A percentile compares a stretch with the other conserved stretches of the same genome.
Conservation (phyloP, 1,140 invertebrate genomes). For the Ceratosolen solmsi region DNA sequence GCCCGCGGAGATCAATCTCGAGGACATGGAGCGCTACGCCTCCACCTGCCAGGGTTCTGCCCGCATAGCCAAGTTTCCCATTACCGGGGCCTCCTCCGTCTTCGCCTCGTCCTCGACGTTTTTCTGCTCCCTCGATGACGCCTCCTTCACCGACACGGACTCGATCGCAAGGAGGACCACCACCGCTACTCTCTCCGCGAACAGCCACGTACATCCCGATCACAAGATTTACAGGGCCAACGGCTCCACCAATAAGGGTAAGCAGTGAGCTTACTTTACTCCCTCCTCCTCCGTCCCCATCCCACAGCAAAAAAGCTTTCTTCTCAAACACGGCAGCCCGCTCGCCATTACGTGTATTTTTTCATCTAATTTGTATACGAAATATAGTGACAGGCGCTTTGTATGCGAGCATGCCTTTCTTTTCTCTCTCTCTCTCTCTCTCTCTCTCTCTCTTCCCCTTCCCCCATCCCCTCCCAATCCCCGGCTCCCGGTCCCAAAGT, state of each 20-base stretch:
- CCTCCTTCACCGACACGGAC: slow-evolving; percentile 70
- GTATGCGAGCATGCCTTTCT: too few relatives aligned
- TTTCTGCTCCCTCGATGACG: slow-evolving; percentile 72
- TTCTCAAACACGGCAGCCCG: neutral
- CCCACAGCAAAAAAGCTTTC: too few relatives aligned
- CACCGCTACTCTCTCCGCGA: slow-evolving; percentile 44
- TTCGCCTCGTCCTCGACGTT: slow-evolving; percentile 66
- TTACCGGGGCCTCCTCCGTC: slow-evolving; percentile 57
- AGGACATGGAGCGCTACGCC: slow-evolving; percentile 76
- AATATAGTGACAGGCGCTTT: too few relatives aligned
- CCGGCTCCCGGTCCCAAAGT: too few relatives aligned
- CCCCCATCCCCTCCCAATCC: too few relatives aligned
- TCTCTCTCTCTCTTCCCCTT: too few relatives aligned
- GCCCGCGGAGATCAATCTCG: slow-evolving; percentile 72
- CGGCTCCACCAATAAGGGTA: slow-evolving; percentile 27
- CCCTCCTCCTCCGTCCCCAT: too few relatives aligned
- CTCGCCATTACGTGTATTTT: too few relatives aligned
- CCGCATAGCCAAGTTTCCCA: slow-evolving; percentile 69
- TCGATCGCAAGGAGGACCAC: slow-evolving; percentile 2
- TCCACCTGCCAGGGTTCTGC: slow-evolving; percentile 73
- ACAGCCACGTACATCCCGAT: slow-evolving; percentile 80
- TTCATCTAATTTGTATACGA: too few relatives aligned
- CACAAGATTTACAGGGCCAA: slow-evolving; percentile 83
- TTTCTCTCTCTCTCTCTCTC: too few relatives aligned
- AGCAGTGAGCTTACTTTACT: neutral